Conservation (phyloP, 2,113 vertebrate genomes). For the Platycercus adscitus region DNA sequence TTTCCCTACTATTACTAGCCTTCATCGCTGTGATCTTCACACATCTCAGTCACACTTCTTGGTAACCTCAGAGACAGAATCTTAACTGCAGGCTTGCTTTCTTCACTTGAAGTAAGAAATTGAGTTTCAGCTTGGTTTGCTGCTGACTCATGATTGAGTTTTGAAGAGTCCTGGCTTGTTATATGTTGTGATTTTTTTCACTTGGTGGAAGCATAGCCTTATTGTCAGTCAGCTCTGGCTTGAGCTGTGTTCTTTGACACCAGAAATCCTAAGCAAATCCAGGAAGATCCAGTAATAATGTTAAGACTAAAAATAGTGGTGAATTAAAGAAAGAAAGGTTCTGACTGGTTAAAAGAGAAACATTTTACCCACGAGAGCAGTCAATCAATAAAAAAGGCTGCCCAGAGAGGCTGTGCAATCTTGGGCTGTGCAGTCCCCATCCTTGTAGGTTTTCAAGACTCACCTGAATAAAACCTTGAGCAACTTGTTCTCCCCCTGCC, state of each 20-base stretch:
- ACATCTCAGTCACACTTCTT: constrained; percentile 3
- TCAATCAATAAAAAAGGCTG: background rate
- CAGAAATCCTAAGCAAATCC: background rate
- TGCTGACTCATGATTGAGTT: background rate
- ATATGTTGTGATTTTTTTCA: background rate
- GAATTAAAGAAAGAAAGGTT: background rate
- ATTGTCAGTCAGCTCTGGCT: background rate
- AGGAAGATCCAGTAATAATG: background rate
- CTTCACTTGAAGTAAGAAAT: background rate
- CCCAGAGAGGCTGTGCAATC: background rate
- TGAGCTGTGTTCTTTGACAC: background rate
- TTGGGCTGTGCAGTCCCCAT: background rate
- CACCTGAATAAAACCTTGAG: background rate
- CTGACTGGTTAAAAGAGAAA: background rate
- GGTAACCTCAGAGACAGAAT: background rate
- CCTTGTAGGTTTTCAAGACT: background rate
- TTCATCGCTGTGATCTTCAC: constrained; percentile 13
- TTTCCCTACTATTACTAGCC: background rate
- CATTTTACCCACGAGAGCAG: background rate
- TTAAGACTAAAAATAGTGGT: background rate
- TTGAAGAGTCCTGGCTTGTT: background rate
- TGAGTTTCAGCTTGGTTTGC: background rate
- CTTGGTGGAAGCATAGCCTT: background rate
- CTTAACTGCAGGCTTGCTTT: background rate
- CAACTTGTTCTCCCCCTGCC: background rate